phyloP scores from a whole-genome alignment of 2,113 vertebrate genomes.

The Trematomus loennbergii region DNA sequence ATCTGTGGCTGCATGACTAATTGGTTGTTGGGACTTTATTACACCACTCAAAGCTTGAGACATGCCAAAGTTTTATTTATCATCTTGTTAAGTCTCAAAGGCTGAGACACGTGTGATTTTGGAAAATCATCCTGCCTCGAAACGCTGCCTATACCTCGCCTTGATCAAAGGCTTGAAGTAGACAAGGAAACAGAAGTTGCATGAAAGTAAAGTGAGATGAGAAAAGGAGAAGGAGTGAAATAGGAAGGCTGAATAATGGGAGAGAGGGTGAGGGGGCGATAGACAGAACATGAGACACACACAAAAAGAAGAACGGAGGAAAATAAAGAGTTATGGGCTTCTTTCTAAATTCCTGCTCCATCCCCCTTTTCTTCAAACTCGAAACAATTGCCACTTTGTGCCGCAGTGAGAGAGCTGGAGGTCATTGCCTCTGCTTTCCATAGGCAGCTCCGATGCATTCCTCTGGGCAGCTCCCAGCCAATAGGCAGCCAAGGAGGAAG shows the following conservation, averaged over 20 bases:
- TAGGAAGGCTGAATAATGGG: conserved; percentile 37
- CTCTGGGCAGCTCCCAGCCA: conserved; percentile 71
- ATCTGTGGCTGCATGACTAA: conserved; percentile 14
- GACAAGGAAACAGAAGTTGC: conserved; percentile 25
- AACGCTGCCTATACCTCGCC: conserved; percentile 14
- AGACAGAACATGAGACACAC: conserved; percentile 21
- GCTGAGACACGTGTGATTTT: conserved; percentile 19
- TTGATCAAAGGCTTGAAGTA: conserved; percentile 33
- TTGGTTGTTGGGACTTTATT: conserved; percentile 17
- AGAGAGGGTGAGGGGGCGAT: conserved; percentile 30
- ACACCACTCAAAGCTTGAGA: not conserved
- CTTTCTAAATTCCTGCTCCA: conserved; percentile 81
- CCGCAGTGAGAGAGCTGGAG: conserved; percentile 69
- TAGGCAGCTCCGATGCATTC: conserved; percentile 80
- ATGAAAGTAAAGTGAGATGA: conserved; percentile 34
- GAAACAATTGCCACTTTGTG: conserved; percentile 87
- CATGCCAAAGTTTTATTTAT: conserved; percentile 9
- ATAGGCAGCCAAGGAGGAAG: conserved; percentile 73
- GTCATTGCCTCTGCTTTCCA: conserved; percentile 81
- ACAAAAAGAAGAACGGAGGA: conserved; percentile 57
- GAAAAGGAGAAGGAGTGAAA: conserved; percentile 34
- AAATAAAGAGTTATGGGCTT: conserved; percentile 80
- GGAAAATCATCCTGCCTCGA: not conserved
- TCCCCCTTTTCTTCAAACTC: conserved; percentile 80
- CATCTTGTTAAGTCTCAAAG: conserved; percentile 24